Evolutionary conservation across 2,113 vertebrate species (phyloP), one percentile per base, ranked within the genome.

Genomic region (Chascanopsetta lugubris): DNA sequence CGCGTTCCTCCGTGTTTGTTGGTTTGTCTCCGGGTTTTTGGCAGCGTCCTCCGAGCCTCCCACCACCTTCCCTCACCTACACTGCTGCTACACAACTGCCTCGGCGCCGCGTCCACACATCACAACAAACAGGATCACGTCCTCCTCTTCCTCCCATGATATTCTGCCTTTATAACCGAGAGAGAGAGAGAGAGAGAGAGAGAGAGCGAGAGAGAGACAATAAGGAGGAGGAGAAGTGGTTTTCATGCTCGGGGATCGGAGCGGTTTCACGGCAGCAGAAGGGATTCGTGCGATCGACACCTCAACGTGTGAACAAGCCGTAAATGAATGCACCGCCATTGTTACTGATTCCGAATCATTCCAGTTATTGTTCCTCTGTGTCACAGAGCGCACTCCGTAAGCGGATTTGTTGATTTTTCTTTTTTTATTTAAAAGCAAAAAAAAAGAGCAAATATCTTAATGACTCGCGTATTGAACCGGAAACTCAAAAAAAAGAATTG

Each of bases 31-130:
- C 7, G n/a, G n/a, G n/a, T 10, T 61, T 24, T 43, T 51, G 45
- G 43, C 64, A 55, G 29, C 43, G 49, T 38, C 43, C 13, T n/a
- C 34, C 13, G 15, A 8, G 25, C 71, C 67, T 66, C 65, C 71
- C 59, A 56, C 71, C 59, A 56, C 61, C 36, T 50, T 55, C 20
- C 47, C 34, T 71, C 77, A 79, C 72, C 76, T 70, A 56, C 72
- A 70, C 69, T 9, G 15, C 29, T 24, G 65, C 61, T 43, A 20
- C 49, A 59, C 54, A 67, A 70, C 24, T 51, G 38, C 59, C 29
- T n/a, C 43, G 22, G n/a, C 17, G 38, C 34, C 55, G 27, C n/a
- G n/a, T 67, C 46, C 61, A 74, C 47, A 49, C 53, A 64, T 54
- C 61, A 58, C 50, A 15, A 46, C 45, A 24, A 54, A 64, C 26